Percentiles rank a stretch among this genome's conserved stretches.
Conservation (phyloP, 2,888 invertebrate genomes). For the Dicycla oo region DNA sequence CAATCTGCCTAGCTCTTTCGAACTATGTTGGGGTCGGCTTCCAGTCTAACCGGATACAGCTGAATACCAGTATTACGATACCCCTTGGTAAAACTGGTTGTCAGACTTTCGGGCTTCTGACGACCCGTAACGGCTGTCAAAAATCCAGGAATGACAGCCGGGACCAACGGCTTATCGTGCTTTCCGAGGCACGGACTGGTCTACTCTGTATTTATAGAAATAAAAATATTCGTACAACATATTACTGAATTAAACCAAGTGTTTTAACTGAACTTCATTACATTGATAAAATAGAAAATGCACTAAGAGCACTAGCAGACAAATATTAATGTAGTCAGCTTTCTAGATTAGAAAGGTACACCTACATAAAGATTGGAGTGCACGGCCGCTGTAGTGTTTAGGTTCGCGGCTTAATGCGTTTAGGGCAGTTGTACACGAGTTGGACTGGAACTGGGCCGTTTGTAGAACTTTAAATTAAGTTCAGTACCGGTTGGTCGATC, state of each 20-base stretch:
- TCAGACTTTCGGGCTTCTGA: no score
- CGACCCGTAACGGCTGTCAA: no score
- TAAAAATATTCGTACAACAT: not conserved
- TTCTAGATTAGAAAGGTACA: slow-evolving; percentile 74
- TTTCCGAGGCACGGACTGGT: no score
- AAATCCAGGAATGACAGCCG: no score
- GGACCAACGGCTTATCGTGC: no score
- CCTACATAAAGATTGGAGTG: slow-evolving; percentile 65
- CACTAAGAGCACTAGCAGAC: slow-evolving; percentile 29
- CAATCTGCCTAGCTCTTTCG: no score
- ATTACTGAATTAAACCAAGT: slow-evolving; percentile 33
- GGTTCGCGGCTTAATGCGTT: slow-evolving; percentile 22
- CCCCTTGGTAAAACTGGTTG: no score
- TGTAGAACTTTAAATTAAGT: slow-evolving; percentile 11
- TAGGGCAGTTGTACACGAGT: slow-evolving; percentile 41
- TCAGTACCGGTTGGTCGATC: not conserved
- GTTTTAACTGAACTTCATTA: slow-evolving; percentile 50
- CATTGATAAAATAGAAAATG: slow-evolving; percentile 59
- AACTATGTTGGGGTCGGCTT: no score
- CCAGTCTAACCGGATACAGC: no score
- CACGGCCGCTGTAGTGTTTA: slow-evolving; percentile 42
- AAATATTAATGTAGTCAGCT: slow-evolving; percentile 69
- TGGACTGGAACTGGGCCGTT: not conserved
- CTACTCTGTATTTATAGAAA: not conserved
- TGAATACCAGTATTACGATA: no score